Percentiles rank a stretch among this genome's conserved stretches.
Evolutionary conservation across 2,113 vertebrate species (phyloP).

Genomic region (Symphodus melops): DNA sequence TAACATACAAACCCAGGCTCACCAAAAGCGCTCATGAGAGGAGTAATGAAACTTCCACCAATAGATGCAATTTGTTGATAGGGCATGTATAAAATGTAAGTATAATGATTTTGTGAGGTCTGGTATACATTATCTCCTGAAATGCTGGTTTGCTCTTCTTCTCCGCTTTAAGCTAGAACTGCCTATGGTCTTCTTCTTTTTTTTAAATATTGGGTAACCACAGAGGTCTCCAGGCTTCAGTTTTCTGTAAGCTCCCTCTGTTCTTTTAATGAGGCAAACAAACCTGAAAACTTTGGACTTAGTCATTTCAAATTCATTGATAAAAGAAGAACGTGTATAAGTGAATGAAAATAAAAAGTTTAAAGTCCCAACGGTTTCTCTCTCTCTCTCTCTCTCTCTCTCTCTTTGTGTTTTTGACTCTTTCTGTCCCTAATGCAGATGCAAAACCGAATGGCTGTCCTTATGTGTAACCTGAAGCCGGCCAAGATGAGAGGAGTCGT

Average conservation of each 20-base stretch:
- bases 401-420: too few species aligned
- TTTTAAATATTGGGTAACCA: constrained; percentile 17
- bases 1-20: constrained; percentile 2
- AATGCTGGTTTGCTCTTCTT: constrained; percentile 19
- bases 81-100: not conserved
- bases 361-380: not conserved
- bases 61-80: constrained; percentile 20
- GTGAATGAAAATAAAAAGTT: constrained; percentile 28
- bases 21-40: constrained; percentile 9
- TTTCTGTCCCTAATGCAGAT: constrained; percentile 82
- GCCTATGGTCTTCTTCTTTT: not conserved
- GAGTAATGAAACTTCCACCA: constrained; percentile 25
- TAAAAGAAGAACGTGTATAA: constrained; percentile 9
- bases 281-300: constrained; percentile 22
- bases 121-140: constrained; percentile 13
- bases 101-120: constrained; percentile 16
- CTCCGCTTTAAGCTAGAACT: constrained; percentile 22
- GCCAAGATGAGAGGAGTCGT: constrained; percentile 94
- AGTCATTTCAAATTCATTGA: constrained; percentile 18
- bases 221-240: constrained; percentile 22
- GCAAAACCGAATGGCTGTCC: constrained; percentile 94
- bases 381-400: too few species aligned
- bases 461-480: constrained; percentile 96
- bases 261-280: constrained; percentile 33
- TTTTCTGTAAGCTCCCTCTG: constrained; percentile 26